Conservation (phyloP, 2,113 vertebrate species). For the Asarcornis scutulata region DNA sequence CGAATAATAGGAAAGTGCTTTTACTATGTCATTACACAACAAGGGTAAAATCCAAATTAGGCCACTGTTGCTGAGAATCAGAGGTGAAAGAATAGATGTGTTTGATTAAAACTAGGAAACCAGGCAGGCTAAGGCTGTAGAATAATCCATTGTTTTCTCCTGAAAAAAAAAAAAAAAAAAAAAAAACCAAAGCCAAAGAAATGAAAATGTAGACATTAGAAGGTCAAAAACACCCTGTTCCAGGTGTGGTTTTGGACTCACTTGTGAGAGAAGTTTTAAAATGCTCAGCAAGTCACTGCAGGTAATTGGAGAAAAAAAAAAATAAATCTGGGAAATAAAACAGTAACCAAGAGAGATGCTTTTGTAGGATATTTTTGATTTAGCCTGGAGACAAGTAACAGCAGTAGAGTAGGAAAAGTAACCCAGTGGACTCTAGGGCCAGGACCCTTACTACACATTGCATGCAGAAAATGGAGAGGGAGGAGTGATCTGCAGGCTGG, state of each 20-base stretch:
- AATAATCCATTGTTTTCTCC: background rate
- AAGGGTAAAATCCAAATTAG: constrained; percentile 16
- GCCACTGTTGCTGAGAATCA: background rate
- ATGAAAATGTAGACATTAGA: background rate
- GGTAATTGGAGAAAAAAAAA: background rate
- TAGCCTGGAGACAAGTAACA: background rate
- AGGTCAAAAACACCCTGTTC: background rate
- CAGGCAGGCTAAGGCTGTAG: background rate
- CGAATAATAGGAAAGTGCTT: constrained; percentile 21
- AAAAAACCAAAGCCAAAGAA: background rate
- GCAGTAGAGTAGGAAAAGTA: background rate
- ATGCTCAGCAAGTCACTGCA: background rate
- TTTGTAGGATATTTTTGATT: background rate
- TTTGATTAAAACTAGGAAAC: background rate
- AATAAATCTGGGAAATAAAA: accelerated
- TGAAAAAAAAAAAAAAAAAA: constrained; percentile 5
- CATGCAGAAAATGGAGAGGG: no score
- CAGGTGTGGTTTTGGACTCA: background rate
- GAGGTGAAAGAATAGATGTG: background rate
- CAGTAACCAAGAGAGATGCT: background rate
- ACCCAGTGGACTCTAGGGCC: accelerated
- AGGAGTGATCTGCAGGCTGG: no score
- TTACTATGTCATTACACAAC: background rate
- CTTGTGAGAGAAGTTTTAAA: background rate
- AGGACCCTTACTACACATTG: no score